Percentiles rank a stretch among this genome's conserved stretches.
Conservation (phyloP, 2,113 vertebrate species). For the Prolemur simus region DNA sequence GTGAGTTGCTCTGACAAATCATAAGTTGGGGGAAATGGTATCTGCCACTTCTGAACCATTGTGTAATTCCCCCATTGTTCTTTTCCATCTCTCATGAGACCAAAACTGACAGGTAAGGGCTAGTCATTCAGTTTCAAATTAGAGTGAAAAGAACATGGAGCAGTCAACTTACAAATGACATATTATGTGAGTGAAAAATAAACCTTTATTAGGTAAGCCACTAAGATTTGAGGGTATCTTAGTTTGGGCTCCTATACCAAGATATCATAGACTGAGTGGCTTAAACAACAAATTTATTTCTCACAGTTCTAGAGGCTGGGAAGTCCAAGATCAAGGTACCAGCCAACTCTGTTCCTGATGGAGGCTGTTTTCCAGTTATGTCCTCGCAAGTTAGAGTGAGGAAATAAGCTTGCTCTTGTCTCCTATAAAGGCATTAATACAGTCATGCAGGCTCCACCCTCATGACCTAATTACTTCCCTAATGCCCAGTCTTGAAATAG, state of each 20-base stretch:
- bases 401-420: background rate
- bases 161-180: background rate
- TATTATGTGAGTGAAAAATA: background rate
- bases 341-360: background rate
- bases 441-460: background rate
- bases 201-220: background rate
- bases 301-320: background rate
- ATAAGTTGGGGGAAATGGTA: background rate
- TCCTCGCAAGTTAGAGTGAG: background rate
- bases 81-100: slow-evolving; percentile 14
- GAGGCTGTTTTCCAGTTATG: background rate
- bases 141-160: background rate
- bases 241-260: background rate
- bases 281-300: background rate
- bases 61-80: background rate
- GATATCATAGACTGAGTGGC: background rate
- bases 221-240: background rate
- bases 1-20: background rate
- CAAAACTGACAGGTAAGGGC: background rate
- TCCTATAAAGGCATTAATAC: background rate
- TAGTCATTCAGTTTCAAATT: background rate
- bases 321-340: background rate
- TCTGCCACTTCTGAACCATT: background rate
- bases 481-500: background rate
- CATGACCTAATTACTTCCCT: background rate